Evolutionary conservation across 1,140 invertebrate species (phyloP).

Genomic region (Acromyrmex charruanus): DNA sequence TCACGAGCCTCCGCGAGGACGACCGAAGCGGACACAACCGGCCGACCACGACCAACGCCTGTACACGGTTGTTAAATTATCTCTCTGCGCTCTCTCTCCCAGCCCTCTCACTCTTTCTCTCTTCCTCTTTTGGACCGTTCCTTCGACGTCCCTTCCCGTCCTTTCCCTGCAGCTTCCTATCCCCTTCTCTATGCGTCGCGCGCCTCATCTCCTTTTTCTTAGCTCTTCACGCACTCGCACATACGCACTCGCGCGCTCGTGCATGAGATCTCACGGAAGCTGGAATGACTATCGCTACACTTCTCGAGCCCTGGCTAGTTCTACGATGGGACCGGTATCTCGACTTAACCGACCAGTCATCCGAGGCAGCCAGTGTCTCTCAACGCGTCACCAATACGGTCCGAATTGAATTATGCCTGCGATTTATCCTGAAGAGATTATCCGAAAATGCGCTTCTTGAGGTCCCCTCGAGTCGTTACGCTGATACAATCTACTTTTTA

Average conservation of each 20-base stretch:
- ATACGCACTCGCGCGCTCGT: conserved; percentile 28
- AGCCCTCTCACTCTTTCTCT: conserved; percentile 1
- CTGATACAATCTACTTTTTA: not conserved
- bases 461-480: not conserved
- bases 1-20: conserved; percentile 77
- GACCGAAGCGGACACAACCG: conserved; percentile 72
- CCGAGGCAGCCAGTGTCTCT: conserved; percentile 80
- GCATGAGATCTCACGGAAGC: conserved; percentile 81
- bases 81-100: conserved; percentile 35
- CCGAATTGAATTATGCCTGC: not conserved
- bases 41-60: conserved; percentile 59
- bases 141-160: not conserved
- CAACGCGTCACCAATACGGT: conserved; percentile 64
- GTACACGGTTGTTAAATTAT: conserved; percentile 66
- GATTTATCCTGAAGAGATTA: not conserved
- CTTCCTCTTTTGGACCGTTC: not conserved
- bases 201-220: conserved; percentile 47
- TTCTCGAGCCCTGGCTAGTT: conserved; percentile 70
- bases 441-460: not conserved
- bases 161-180: conserved; percentile 10
- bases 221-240: not conserved
- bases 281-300: conserved; percentile 72
- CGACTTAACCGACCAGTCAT: conserved; percentile 78
- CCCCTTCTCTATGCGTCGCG: conserved; percentile 26
- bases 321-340: conserved; percentile 83